phyloP scores from a whole-genome alignment of 2,797 vertebrate species.

The Sciaenops ocellatus region DNA sequence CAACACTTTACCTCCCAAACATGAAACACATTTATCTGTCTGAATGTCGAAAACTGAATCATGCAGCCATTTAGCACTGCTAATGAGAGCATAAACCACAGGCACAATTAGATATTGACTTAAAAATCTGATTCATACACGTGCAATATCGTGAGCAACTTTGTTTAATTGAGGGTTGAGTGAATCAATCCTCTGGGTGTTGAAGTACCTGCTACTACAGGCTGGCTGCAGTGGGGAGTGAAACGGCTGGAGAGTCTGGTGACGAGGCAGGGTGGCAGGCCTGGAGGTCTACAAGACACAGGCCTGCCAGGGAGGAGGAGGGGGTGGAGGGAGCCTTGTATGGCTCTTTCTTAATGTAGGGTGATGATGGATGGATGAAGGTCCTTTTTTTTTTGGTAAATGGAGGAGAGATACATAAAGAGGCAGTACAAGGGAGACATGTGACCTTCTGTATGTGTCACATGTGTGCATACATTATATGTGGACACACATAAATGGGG shows the following conservation, averaged over 20 bases:
- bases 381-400: slow-evolving; percentile 72
- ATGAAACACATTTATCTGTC: slow-evolving; percentile 16
- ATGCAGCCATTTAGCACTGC: not conserved
- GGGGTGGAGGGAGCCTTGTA: slow-evolving; percentile 81
- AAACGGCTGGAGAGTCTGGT: slow-evolving; percentile 83
- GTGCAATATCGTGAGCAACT: slow-evolving; percentile 20
- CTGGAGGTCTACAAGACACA: slow-evolving; percentile 84
- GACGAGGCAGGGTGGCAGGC: slow-evolving; percentile 82
- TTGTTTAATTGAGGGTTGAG: slow-evolving; percentile 39
- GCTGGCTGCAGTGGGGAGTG: slow-evolving; percentile 72
- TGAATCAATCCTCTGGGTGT: slow-evolving; percentile 23
- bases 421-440: not conserved
- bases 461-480: not conserved
- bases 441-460: not conserved
- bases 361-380: slow-evolving; percentile 81
- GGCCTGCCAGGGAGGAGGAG: slow-evolving; percentile 69
- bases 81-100: slow-evolving; percentile 23
- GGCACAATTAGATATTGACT: slow-evolving; percentile 16
- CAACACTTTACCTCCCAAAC: not conserved
- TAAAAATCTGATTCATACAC: slow-evolving; percentile 13
- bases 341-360: slow-evolving; percentile 84
- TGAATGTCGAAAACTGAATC: not conserved
- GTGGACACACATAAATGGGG: not conserved
- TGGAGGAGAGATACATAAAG: slow-evolving; percentile 40
- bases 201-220: slow-evolving; percentile 83